Base-by-base conservation (phyloP, 2,888 invertebrate genomes). In the Apamea monoglypha region DNA sequence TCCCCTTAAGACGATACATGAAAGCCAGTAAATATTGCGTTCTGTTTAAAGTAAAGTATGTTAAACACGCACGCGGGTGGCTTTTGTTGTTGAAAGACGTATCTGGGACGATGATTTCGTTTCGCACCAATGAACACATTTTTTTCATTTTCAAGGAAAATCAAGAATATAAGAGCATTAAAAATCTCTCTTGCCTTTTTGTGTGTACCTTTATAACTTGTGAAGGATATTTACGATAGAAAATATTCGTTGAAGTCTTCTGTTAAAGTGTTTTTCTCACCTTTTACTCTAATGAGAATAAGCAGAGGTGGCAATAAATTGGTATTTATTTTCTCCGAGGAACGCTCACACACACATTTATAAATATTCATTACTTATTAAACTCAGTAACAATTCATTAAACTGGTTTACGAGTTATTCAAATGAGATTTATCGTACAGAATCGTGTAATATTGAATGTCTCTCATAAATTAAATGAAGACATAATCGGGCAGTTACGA, bases 111-210 rank as follows among this genome's bases (percentile, higher is more conserved):
- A 94, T 95, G 95, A 95, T 96, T 96, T 94, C 91, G 91, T 95
- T 95, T 93, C 95, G 92, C 94, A 83, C 93, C 95, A 94, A 94
- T 94, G 95, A 96, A 94, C 94, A 94, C 94, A 94, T 95, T 95
- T 95, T 95, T 94, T 92, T 92, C 92, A 94, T 94, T 95, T 94
- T 92, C 89, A 90, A 92, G 90, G 90, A 93, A 94, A 94, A 94
- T 94, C 94, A 94, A 92, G 92, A 91, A 87, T 90, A 92, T 94
- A 94, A 93, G 92, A 94, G 92, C 93, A 95, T 95, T 95, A 95
- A 94, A 90, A 94, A 92, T 90, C 89, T 93, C 89, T 93, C 83
- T 88, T 92, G 92, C 92, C 93, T 92, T 94, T 95, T 93, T 90
- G 89, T 91, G 88, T 92, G 90, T 91, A 90, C 90, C 90, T 93